Evolutionary conservation across 2,113 vertebrate genomes (phyloP).

Genomic region (Passer domesticus): DNA sequence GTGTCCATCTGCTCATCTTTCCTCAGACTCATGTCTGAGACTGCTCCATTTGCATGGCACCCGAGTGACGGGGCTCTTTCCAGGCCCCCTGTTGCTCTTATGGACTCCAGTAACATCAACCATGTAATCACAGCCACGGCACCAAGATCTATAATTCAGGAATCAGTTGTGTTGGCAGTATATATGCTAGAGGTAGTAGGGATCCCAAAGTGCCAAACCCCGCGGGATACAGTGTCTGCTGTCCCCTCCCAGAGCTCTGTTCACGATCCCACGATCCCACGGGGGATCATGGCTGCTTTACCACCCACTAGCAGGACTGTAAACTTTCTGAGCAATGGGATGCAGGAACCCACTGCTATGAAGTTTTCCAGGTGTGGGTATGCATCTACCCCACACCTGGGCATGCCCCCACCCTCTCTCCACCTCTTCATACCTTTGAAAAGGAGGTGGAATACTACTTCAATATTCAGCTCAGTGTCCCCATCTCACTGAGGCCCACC

Average conservation of each 20-base stretch:
- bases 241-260: not conserved
- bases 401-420: not conserved
- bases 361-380: not conserved
- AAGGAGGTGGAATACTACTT: not conserved
- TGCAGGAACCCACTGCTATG: not conserved
- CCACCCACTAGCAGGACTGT: not conserved
- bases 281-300: not conserved
- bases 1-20: not conserved
- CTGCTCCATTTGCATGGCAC: not conserved
- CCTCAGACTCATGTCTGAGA: not conserved
- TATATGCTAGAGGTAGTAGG: not conserved
- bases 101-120: not conserved
- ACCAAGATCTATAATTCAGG: not conserved
- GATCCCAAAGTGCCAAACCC: not conserved
- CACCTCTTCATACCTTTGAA: not conserved
- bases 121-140: not conserved
- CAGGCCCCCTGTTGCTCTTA: not conserved
- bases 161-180: not conserved
- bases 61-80: not conserved
- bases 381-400: not conserved
- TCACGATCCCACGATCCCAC: not conserved
- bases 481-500: not conserved
- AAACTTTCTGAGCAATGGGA: not conserved
- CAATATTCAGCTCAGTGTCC: not conserved
- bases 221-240: rapidly evolving